Evolutionary conservation across 2,113 vertebrate genomes (phyloP), one percentile per base, ranked within the genome.

Genomic region (Solea senegalensis): DNA sequence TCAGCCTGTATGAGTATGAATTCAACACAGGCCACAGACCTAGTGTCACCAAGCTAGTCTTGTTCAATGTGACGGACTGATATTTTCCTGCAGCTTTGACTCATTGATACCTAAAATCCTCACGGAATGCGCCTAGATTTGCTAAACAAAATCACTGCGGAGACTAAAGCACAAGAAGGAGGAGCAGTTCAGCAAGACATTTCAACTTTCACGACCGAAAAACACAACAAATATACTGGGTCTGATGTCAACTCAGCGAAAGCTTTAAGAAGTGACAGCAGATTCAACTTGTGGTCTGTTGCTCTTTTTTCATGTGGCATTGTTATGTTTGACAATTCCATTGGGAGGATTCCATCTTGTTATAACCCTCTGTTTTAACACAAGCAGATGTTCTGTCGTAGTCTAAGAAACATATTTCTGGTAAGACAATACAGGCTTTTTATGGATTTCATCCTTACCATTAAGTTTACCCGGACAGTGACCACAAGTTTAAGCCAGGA

Each of bases 401-500:
- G 34, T 34, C 34, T 6, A 34, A 34, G 5, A 34, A 34, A 45
- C 44, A 45, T 9, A 45, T 48, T 12, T 48, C 44, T 45, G 8
- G 44, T 3, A 45, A 45, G 12, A 13, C 8, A 45, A 13, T 3
- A 45, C 9, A 45, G 8, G 44, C 8, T 10, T 48, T 14, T 46
- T 43, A 43, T 26, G 16, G 21, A 52, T 7, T 16, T 50, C n/a
- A 7, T 65, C 8, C 86, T 95, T 93, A 99, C 98, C 97, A 97
- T 91, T 69, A 99, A 94, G 89, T 94, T 98, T 62, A 95, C 91
- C 81, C 97, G 94, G 50, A 99, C 92, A 11, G 98, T 99, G 90
- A 98, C 93, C 77, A 99, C 94, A 75, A 99, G 91, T 89, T 99
- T 98, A 67, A 99, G 91, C 98, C 98, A 99, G 40, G 92, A 66